phyloP scores from a whole-genome alignment of 2,888 invertebrate species.

The Cybosia mesomella region DNA sequence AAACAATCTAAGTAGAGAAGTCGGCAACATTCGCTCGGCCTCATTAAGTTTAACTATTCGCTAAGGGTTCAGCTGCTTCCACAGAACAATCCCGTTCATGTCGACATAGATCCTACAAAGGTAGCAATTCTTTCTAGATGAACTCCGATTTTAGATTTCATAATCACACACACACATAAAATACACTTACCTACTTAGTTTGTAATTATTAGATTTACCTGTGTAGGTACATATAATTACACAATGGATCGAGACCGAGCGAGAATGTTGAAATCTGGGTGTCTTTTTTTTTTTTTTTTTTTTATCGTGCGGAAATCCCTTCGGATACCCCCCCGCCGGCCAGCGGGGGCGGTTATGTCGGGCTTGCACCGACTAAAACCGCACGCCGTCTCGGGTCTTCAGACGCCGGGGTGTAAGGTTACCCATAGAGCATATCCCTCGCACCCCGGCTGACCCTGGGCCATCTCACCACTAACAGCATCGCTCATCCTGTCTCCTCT shows the following conservation, averaged over 20 bases:
- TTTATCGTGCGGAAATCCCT: too few relatives aligned
- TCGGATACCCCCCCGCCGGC: too few relatives aligned
- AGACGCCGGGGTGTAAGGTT: not conserved
- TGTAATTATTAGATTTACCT: too few relatives aligned
- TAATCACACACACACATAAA: not conserved
- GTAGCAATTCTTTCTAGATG: constrained; percentile 48
- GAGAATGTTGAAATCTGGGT: too few relatives aligned
- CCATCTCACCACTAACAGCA: too few relatives aligned
- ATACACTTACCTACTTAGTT: not conserved
- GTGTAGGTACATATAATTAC: too few relatives aligned
- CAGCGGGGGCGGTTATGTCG: too few relatives aligned
- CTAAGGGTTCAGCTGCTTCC: constrained; percentile 59
- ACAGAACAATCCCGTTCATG: constrained; percentile 58
- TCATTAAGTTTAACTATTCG: constrained; percentile 76
- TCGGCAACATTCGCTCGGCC: constrained; percentile 57
- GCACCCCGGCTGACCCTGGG: too few relatives aligned
- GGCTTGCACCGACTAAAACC: not conserved
- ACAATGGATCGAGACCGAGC: too few relatives aligned
- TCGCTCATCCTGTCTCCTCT: too few relatives aligned
- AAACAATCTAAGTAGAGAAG: constrained; percentile 60
- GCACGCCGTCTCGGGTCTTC: not conserved
- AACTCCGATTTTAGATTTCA: constrained; percentile 20
- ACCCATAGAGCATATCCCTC: not conserved
- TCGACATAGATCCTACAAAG: constrained; percentile 41
- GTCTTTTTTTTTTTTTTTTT: too few relatives aligned